A percentile compares a stretch with the other conserved stretches of the same genome.
Evolutionary conservation across 1,140 invertebrate genomes (phyloP).

Genomic region (Hylyphantes graminicola): DNA sequence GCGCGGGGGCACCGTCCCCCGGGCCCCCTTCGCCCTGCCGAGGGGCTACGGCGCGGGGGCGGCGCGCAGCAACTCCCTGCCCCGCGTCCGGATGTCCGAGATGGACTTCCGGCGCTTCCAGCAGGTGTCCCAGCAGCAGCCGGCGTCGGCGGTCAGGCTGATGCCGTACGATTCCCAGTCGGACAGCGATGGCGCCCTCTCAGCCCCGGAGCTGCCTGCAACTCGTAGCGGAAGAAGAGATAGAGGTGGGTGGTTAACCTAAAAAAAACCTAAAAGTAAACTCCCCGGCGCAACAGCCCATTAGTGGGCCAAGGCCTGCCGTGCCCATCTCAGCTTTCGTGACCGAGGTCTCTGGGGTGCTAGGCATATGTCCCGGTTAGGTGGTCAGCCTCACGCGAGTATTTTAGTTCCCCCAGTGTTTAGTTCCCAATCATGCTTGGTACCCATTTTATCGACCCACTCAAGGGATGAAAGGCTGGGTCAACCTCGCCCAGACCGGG

Average conservation of each 20-base stretch:
- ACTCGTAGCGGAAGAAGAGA: constrained; percentile 43
- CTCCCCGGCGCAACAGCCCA: too few relatives aligned
- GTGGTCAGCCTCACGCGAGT: too few relatives aligned
- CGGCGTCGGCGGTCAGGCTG: constrained; percentile 65
- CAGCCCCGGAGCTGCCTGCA: constrained; percentile 77
- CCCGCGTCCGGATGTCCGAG: constrained; percentile 60
- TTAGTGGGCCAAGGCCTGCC: too few relatives aligned
- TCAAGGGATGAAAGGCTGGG: too few relatives aligned
- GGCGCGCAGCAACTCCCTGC: constrained; percentile 65
- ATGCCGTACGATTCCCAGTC: constrained; percentile 80
- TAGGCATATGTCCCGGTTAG: too few relatives aligned
- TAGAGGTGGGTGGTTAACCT: constrained; percentile 36
- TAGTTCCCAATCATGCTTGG: too few relatives aligned
- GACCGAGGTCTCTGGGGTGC: too few relatives aligned
- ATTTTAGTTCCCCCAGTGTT: too few relatives aligned
- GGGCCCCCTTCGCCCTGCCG: constrained; percentile 44
- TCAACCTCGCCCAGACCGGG: too few relatives aligned
- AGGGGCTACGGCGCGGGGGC: constrained; percentile 65
- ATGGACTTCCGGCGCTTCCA: constrained; percentile 54
- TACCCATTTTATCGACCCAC: too few relatives aligned
- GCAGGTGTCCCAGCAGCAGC: constrained; percentile 61
- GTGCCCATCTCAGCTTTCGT: too few relatives aligned
- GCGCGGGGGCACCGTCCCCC: constrained; percentile 36
- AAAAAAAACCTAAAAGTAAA: too few relatives aligned
- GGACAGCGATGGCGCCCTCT: constrained; percentile 83